A percentile compares a stretch with the other conserved stretches of the same genome.
phyloP scores from a whole-genome alignment of 2,113 vertebrate genomes.

The Mesocricetus auratus region DNA sequence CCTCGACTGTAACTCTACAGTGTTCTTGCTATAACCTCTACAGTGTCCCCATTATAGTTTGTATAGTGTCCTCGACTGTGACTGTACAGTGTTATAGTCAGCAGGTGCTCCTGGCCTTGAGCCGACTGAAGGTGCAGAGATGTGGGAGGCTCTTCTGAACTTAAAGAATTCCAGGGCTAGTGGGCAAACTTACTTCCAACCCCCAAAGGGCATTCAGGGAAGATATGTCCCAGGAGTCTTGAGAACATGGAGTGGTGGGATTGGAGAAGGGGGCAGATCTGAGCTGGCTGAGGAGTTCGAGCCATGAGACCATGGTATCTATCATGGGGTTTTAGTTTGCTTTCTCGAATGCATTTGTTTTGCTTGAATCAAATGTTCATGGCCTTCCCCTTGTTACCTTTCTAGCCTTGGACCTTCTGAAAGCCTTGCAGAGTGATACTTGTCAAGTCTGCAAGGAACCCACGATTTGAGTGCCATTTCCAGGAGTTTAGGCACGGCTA shows the following conservation, averaged over 20 bases:
- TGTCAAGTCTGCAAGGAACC: neutral
- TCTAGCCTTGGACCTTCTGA: conserved; percentile 17
- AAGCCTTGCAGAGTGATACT: neutral
- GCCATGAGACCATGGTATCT: neutral
- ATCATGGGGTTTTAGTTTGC: neutral
- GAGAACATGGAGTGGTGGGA: neutral
- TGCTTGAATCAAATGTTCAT: neutral
- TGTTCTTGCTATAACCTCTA: neutral
- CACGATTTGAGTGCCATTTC: neutral
- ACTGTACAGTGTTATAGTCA: neutral
- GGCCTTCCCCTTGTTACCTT: neutral
- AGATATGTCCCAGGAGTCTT: neutral
- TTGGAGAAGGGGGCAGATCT: neutral
- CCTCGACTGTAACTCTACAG: neutral
- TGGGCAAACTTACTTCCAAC: neutral
- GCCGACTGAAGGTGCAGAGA: neutral
- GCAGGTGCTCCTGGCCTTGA: neutral
- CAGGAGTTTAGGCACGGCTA: neutral
- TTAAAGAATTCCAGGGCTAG: conserved; percentile 19
- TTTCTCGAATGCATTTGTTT: neutral
- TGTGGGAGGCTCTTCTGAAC: conserved; percentile 36
- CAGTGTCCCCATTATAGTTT: neutral
- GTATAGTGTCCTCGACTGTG: neutral
- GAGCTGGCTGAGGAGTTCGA: neutral
- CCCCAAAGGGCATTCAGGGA: neutral